Evolutionary conservation across 2,888 invertebrate species (phyloP).

Genomic region (Ctena decussata): DNA sequence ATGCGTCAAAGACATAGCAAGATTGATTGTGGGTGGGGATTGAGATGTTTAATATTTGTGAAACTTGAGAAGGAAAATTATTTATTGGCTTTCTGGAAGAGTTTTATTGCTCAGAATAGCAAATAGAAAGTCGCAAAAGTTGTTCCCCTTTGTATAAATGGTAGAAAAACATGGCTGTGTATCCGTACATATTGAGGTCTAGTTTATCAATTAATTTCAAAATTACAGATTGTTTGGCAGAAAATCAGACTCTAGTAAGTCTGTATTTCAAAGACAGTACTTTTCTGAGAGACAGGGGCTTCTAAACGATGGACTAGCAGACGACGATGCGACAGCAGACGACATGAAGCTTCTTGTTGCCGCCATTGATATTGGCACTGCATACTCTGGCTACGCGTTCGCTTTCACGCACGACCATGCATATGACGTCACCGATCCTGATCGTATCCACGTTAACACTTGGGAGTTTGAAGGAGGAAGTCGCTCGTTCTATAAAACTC

Average conservation of each 20-base stretch:
- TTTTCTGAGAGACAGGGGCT: background rate
- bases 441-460: conserved; percentile 10
- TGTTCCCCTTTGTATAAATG: no score
- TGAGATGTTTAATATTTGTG: no score
- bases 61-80: no score
- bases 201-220: background rate
- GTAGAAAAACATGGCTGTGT: no score
- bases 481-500: background rate
- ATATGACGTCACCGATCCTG: background rate
- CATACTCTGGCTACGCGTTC: conserved; percentile 27
- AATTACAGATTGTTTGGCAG: background rate
- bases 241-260: background rate
- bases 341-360: conserved; percentile 6
- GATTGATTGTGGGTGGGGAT: no score
- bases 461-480: conserved; percentile 7
- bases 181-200: no score
- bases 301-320: background rate
- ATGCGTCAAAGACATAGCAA: no score
- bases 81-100: no score
- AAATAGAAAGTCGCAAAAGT: no score
- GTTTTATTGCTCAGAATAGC: no score
- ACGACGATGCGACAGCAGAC: background rate
- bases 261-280: background rate
- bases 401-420: conserved; percentile 20
- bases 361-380: conserved; percentile 31